phyloP scores from a whole-genome alignment of 1,140 invertebrate genomes.

The Aleiodes sp. region DNA sequence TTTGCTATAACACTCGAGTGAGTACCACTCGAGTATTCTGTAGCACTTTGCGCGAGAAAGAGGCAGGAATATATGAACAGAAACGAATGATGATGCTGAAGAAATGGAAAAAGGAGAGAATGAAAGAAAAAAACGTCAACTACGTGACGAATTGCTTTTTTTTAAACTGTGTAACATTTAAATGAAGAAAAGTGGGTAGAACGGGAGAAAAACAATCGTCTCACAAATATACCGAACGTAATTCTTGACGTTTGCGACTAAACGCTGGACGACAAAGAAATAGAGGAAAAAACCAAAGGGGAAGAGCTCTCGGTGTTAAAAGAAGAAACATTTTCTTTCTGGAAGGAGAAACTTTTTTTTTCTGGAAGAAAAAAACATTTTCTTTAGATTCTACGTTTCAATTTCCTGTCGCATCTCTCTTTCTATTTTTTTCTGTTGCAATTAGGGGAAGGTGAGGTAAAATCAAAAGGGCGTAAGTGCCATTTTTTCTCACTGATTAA shows the following conservation, averaged over 20 bases:
- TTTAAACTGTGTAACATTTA: slow-evolving; percentile 25
- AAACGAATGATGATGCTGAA: background rate
- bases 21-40: slow-evolving; percentile 14
- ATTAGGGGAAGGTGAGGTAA: no score
- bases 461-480: no score
- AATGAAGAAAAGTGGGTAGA: background rate
- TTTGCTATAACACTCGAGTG: slow-evolving; percentile 7
- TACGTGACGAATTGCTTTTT: slow-evolving; percentile 33
- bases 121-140: slow-evolving; percentile 9
- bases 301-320: background rate
- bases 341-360: no score
- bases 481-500: no score
- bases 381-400: background rate
- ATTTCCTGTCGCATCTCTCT: background rate
- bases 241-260: background rate
- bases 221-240: background rate
- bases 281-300: background rate
- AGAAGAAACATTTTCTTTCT: no score
- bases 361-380: slow-evolving; percentile 2
- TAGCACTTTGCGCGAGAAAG: background rate
- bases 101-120: background rate
- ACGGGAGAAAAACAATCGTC: background rate
- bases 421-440: background rate
- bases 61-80: slow-evolving; percentile 1
- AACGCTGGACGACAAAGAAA: background rate